Conservation (phyloP, 2,113 vertebrate genomes). For the Mastomys coucha region DNA sequence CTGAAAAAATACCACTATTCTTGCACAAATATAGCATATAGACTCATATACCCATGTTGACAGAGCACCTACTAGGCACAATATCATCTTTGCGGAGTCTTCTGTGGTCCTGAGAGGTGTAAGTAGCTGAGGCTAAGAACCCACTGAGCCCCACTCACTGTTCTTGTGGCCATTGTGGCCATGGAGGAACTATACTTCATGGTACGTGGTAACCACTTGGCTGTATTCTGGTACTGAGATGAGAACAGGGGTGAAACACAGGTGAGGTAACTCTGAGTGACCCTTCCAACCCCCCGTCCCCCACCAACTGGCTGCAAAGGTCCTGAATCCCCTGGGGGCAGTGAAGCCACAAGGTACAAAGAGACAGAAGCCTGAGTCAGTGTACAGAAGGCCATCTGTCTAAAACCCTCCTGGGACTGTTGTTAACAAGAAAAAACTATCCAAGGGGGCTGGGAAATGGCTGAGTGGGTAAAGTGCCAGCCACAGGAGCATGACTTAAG, state of each 20-base stretch:
- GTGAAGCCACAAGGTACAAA: background rate
- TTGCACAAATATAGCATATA: background rate
- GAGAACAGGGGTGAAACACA: background rate
- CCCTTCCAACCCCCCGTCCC: background rate
- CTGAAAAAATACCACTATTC: background rate
- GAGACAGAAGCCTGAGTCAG: background rate
- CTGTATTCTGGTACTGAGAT: background rate
- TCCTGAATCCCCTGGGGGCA: background rate
- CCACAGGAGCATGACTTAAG: background rate
- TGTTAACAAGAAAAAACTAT: background rate
- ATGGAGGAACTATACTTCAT: background rate
- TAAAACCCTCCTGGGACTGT: background rate
- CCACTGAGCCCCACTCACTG: background rate
- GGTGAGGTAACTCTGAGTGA: background rate
- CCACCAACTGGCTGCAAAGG: background rate
- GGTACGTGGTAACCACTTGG: background rate
- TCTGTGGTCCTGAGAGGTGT: background rate
- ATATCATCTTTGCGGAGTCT: background rate
- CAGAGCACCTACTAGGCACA: background rate
- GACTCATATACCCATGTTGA: background rate
- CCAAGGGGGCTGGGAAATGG: background rate
- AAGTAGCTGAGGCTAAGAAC: background rate
- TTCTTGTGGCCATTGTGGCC: background rate
- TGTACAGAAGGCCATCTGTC: background rate
- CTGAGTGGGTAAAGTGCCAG: background rate